Evolutionary conservation across 2,888 invertebrate species (phyloP), one percentile per base, ranked within the genome.

Genomic region (Seladonia tumulorum): DNA sequence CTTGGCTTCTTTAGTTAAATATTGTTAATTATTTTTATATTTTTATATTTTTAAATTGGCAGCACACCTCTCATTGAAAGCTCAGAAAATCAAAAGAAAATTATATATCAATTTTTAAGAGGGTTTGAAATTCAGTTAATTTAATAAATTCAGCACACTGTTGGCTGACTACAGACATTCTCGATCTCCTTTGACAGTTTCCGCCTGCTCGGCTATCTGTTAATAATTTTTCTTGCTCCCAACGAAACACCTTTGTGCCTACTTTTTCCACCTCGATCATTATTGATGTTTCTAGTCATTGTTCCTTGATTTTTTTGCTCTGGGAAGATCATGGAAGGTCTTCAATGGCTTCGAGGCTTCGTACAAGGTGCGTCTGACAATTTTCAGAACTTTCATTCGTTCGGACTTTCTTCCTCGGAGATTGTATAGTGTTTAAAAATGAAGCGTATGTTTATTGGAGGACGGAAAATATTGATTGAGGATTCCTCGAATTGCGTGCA

Each of bases 391-490:
- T 18, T 49, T 49, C 16, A 14, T 47, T n/a, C 25, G 29, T 14
- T 22, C 68, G 1, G 2, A 66, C 29, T 35, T 5, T 16, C 8
- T 66, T 18, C 3, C 18, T 4, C 66, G 8, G 0, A 18, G 14
- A 22, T 39, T 1, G 60, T 47, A 22, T 14, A 29, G 18, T 14
- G 39, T 22, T 47, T 5, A 3, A 25, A 2, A 42, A n/a, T 2
- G n/a, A 10, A n/a, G 5, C 18, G 0, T 7, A 12, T 7, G 16
- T 68, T 63, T 22, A 5, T 22, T 16, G 12, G 22, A 5, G n/a
- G 63, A 60, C 22, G 29, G 4, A 14, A 14, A 53, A 74, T 49
- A 74, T 73, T 45, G 74, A 42, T 81, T 78, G 75, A 47, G 8
- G 63, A 74, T 71, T 68, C 4, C 16, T 18, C 16, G 39, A 57